These are phyloP conservation scores for Lerema accius DNA, from an alignment of 1,140 invertebrate genomes.

Conservation along the genomic window DNA sequence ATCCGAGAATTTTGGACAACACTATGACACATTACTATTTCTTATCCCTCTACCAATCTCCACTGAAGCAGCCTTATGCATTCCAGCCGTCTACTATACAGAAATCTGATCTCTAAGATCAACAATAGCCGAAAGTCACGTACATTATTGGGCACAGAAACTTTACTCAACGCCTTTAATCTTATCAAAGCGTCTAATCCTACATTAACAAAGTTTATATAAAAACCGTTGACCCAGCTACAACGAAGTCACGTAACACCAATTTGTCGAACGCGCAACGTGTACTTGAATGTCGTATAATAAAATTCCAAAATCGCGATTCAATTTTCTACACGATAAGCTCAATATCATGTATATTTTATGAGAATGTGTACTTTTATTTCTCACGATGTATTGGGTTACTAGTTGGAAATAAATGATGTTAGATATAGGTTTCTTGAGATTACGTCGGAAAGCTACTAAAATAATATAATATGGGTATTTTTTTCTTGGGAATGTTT, in stretches of 20 bases:
- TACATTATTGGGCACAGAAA: neutral
- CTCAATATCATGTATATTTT: slow-evolving; percentile 20
- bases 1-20: no score
- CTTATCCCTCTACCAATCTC: no score
- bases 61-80: no score
- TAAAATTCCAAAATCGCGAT: slow-evolving; percentile 28
- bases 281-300: slow-evolving; percentile 27
- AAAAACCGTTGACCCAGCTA: slow-evolving; percentile 8
- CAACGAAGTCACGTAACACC: slow-evolving; percentile 17
- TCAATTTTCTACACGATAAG: slow-evolving; percentile 28
- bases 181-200: neutral
- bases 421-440: no score
- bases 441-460: no score
- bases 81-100: no score
- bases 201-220: neutral
- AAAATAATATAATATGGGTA: no score
- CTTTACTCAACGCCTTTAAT: neutral
- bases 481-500: no score
- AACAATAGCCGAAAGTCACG: neutral
- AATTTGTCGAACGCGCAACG: slow-evolving; percentile 26
- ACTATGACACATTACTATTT: no score
- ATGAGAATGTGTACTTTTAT: slow-evolving; percentile 5
- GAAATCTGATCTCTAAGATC: no score
- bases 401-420: no score
- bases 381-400: no score